Percentiles rank a stretch among this genome's conserved stretches.
Evolutionary conservation across 2,113 vertebrate species (phyloP).

Genomic region (Corythornis madagascariensis): DNA sequence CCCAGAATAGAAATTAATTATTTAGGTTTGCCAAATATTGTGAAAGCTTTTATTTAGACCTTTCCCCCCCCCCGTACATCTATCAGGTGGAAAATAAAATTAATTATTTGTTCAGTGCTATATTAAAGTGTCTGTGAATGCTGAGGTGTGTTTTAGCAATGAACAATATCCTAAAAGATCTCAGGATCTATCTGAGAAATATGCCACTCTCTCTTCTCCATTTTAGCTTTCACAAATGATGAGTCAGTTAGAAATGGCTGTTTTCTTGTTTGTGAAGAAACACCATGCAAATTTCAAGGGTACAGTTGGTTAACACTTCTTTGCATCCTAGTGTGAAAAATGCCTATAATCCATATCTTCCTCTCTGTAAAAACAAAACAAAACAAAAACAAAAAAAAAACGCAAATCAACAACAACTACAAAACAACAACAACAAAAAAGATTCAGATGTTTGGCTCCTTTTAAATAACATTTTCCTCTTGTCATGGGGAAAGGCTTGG

Average conservation of each 20-base stretch:
- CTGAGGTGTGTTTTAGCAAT: neutral
- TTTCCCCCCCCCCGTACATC: rapidly evolving
- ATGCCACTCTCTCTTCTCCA: rapidly evolving
- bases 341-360: neutral
- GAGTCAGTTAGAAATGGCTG: neutral
- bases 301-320: neutral
- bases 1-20: constrained; percentile 23
- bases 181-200: neutral
- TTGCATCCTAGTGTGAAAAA: neutral
- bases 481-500: neutral
- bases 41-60: constrained; percentile 14
- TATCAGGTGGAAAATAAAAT: neutral
- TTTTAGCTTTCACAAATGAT: neutral
- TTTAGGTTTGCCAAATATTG: constrained; percentile 45
- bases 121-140: neutral
- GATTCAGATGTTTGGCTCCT: neutral
- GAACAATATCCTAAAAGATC: neutral
- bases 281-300: neutral
- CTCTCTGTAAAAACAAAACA: neutral
- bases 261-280: neutral
- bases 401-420: no score
- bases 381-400: neutral
- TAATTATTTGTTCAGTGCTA: neutral
- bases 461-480: neutral
- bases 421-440: neutral